Evolutionary conservation across 2,888 invertebrate genomes (phyloP).

Genomic region (Stegana nigrithorax): DNA sequence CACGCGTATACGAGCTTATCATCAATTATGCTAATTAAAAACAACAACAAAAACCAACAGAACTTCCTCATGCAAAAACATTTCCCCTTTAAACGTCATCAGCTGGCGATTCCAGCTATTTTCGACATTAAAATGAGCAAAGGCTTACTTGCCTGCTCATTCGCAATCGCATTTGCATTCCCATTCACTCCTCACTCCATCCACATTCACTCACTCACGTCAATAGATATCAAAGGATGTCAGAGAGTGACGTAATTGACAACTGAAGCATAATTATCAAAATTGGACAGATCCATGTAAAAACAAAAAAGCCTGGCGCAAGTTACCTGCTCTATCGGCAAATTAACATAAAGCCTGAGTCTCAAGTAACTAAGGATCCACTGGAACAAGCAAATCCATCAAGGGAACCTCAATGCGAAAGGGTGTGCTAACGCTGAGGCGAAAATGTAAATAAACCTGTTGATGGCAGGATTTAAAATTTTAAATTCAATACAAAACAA

Average conservation of each 20-base stretch:
- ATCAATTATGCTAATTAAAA: slow-evolving; percentile 58
- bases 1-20: slow-evolving; percentile 22
- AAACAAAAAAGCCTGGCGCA: background rate
- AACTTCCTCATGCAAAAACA: background rate
- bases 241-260: slow-evolving; percentile 38
- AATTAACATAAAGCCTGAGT: slow-evolving; percentile 49
- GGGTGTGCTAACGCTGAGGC: slow-evolving; percentile 1
- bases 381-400: too few relatives aligned
- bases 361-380: too few relatives aligned
- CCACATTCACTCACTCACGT: too few relatives aligned
- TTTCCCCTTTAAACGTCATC: background rate
- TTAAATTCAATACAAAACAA: background rate
- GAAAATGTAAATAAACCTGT: slow-evolving; percentile 46
- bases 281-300: slow-evolving; percentile 34
- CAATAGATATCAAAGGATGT: too few relatives aligned
- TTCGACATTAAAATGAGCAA: too few relatives aligned
- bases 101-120: background rate
- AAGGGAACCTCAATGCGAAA: too few relatives aligned
- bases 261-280: slow-evolving; percentile 50
- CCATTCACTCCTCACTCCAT: too few relatives aligned
- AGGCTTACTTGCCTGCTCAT: too few relatives aligned
- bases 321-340: slow-evolving; percentile 46
- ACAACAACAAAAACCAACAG: slow-evolving; percentile 22
- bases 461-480: slow-evolving; percentile 55
- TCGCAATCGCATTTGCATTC: too few relatives aligned